Evolutionary conservation across 2,888 invertebrate species (phyloP).

Genomic region (Eugnorisma glareosa): DNA sequence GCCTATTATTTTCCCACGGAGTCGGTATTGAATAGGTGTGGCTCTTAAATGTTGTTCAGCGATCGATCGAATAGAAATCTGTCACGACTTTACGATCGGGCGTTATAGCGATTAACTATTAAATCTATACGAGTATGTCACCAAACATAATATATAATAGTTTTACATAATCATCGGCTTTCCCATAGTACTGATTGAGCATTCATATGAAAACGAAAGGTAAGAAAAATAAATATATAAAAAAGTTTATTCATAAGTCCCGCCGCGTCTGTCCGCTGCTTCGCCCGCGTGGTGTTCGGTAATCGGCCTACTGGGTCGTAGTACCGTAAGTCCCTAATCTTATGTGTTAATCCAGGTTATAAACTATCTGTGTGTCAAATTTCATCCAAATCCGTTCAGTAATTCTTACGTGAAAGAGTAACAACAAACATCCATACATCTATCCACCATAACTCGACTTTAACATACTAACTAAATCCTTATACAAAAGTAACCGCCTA

Average conservation of each 20-base stretch:
- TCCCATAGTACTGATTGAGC: background rate
- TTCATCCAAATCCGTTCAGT: background rate
- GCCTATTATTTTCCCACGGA: conserved; percentile 51
- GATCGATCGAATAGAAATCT: conserved; percentile 40
- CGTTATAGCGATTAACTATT: conserved; percentile 1
- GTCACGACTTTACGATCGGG: conserved; percentile 49
- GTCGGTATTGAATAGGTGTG: conserved; percentile 42
- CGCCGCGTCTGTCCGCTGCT: too few species aligned
- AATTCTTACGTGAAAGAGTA: background rate
- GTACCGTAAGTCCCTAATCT: background rate
- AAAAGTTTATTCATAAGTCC: too few species aligned
- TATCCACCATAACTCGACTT: background rate
- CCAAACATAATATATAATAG: background rate
- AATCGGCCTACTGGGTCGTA: background rate
- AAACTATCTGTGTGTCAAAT: background rate
- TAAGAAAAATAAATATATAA: too few species aligned
- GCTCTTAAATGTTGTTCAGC: conserved; percentile 42
- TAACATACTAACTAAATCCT: too few species aligned
- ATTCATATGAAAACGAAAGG: background rate
- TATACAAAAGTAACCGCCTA: background rate
- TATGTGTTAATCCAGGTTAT: background rate
- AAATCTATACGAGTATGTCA: conserved; percentile 16
- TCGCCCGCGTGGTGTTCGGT: background rate
- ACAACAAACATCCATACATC: background rate
- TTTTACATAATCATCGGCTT: background rate